Evolutionary conservation across 2,888 invertebrate species (phyloP).

Genomic region (Spicauda simplicius): DNA sequence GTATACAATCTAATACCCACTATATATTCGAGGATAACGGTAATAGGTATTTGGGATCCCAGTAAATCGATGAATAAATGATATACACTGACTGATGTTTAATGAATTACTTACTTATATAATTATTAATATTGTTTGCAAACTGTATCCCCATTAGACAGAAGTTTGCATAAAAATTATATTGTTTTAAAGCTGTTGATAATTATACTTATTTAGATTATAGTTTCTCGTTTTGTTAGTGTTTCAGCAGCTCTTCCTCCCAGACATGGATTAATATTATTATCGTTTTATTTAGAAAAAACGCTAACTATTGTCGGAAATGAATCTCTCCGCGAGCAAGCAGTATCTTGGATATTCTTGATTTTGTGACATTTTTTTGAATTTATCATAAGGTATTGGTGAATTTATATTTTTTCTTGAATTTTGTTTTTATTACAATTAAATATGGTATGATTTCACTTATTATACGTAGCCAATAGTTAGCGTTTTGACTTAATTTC

Average conservation of each 20-base stretch:
- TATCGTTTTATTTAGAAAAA: constrained; percentile 35
- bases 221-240: constrained; percentile 67
- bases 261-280: constrained; percentile 42
- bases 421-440: constrained; percentile 2
- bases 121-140: constrained; percentile 37
- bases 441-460: neutral
- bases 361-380: constrained; percentile 3
- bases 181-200: constrained; percentile 66
- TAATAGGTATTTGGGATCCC: constrained; percentile 28
- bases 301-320: constrained; percentile 39
- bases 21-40: constrained; percentile 48
- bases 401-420: constrained; percentile 6
- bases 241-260: constrained; percentile 71
- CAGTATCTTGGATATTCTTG: constrained; percentile 7
- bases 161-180: constrained; percentile 44
- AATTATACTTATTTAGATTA: constrained; percentile 64
- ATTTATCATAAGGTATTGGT: neutral
- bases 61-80: constrained; percentile 30
- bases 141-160: constrained; percentile 41
- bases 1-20: constrained; percentile 73
- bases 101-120: constrained; percentile 33
- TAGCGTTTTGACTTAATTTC: constrained; percentile 68
- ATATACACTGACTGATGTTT: constrained; percentile 35
- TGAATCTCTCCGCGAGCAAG: constrained; percentile 28
- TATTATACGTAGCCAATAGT: constrained; percentile 36